Evolutionary conservation across 2,113 vertebrate species (phyloP).

Genomic region (human): GRCh38 chr4:179067501-179068000

Average conservation of each 20-base stretch:
- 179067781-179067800: neutral
- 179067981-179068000: neutral
- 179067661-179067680: neutral
- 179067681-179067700: neutral
- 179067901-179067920: neutral
- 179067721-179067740: neutral
- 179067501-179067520: neutral
- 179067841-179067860: neutral
- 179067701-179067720: neutral
- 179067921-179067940: neutral
- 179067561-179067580: neutral
- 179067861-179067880: neutral
- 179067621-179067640: neutral
- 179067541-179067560: neutral
- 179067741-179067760: neutral
- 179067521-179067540: neutral
- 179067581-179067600: neutral
- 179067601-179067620: neutral
- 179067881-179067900: neutral
- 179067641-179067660: neutral
- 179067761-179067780: neutral
- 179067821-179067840: neutral
- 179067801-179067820: neutral
- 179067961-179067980: neutral
- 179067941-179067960: neutral